These are phyloP conservation scores for Entomobrya multifasciata DNA, from an alignment of 2,888 invertebrate genomes.

Conservation along the genomic window DNA sequence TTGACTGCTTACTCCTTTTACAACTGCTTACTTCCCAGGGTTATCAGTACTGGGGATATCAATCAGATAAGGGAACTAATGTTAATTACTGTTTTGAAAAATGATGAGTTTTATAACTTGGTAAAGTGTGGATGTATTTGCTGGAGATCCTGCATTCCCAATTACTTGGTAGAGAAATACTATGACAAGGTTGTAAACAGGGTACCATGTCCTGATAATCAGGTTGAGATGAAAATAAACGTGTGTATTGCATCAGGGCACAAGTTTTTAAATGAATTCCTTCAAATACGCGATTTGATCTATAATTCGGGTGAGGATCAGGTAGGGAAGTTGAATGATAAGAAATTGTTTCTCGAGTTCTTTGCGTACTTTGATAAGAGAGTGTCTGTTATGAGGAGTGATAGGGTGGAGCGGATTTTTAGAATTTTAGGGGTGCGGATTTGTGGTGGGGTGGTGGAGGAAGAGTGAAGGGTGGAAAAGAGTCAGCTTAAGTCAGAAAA, in stretches of 20 bases:
- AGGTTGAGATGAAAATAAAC: background rate
- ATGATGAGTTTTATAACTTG: background rate
- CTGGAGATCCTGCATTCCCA: background rate
- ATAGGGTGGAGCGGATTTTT: conserved; percentile 1
- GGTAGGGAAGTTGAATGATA: background rate
- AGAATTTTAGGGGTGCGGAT: too few species aligned
- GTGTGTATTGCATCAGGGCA: background rate
- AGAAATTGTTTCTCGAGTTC: conserved; percentile 16
- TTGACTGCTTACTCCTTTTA: background rate
- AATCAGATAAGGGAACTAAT: background rate
- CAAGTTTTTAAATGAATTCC: background rate
- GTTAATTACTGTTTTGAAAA: background rate
- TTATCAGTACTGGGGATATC: background rate
- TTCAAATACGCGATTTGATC: background rate
- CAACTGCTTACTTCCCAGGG: background rate
- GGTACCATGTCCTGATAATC: too few species aligned
- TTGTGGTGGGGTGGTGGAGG: too few species aligned
- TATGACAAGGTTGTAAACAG: background rate
- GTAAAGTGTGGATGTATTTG: background rate
- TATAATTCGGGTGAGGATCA: background rate
- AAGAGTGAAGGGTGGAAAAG: too few species aligned
- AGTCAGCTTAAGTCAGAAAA: too few species aligned
- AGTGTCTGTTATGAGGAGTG: background rate
- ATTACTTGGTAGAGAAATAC: background rate
- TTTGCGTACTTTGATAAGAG: conserved; percentile 34